These are phyloP conservation scores for Lasioglossum villosulum DNA, from an alignment of 2,888 invertebrate species.

Conservation along the genomic window DNA sequence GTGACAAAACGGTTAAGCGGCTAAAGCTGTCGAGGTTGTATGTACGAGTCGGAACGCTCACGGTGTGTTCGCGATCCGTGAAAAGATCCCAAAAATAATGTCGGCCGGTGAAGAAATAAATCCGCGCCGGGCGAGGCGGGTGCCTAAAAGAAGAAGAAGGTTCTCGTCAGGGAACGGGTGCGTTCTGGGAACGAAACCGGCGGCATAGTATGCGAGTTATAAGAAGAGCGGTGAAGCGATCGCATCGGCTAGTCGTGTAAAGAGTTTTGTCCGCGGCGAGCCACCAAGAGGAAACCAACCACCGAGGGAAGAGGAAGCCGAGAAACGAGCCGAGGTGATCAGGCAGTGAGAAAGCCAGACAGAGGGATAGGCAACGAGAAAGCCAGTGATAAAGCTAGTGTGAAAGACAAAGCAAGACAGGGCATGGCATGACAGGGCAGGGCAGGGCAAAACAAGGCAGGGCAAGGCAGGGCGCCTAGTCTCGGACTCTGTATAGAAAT, in stretches of 20 bases:
- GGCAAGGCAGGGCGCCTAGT: not conserved
- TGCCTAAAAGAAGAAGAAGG: constrained; percentile 73
- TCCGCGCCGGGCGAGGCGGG: constrained; percentile 71
- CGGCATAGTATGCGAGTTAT: constrained; percentile 70
- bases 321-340: not conserved
- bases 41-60: constrained; percentile 60
- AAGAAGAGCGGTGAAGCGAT: constrained; percentile 70
- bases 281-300: constrained; percentile 32
- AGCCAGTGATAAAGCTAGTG: not conserved
- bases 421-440: not conserved
- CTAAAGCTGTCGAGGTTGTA: not conserved
- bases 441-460: not conserved
- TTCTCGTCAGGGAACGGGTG: constrained; percentile 62
- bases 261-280: constrained; percentile 58
- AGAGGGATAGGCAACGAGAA: not conserved
- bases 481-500: constrained; percentile 2
- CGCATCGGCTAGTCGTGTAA: constrained; percentile 68
- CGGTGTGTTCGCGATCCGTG: constrained; percentile 67
- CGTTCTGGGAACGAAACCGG: constrained; percentile 70
- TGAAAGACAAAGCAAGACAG: not conserved
- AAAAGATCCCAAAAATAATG: constrained; percentile 84
- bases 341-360: not conserved
- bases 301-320: not conserved
- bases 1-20: not conserved
- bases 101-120: constrained; percentile 82